Percentiles rank a stretch among this genome's conserved stretches.
phyloP scores from a whole-genome alignment of 2,797 vertebrate species.

The Darevskia nairensis region DNA sequence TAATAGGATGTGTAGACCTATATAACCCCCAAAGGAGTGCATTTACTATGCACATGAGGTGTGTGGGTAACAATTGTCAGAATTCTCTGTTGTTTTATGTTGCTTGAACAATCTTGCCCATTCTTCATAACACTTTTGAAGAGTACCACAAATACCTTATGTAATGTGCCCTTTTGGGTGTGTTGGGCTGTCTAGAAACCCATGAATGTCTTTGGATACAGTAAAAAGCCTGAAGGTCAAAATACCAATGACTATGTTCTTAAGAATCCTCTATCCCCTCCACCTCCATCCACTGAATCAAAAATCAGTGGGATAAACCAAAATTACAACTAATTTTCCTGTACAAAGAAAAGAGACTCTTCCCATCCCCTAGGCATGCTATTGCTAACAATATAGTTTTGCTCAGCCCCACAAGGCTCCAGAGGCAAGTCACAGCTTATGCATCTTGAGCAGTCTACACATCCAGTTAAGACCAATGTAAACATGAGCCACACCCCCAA shows the following conservation, averaged over 20 bases:
- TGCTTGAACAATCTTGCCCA: background rate
- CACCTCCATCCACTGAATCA: background rate
- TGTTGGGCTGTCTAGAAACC: background rate
- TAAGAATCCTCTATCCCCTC: background rate
- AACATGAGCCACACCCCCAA: background rate
- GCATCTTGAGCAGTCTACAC: background rate
- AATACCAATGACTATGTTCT: background rate
- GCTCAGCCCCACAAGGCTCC: background rate
- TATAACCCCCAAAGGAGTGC: slow-evolving; percentile 18
- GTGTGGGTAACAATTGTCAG: slow-evolving; percentile 23
- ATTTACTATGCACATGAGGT: background rate
- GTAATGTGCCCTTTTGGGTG: background rate
- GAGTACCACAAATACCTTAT: slow-evolving; percentile 6
- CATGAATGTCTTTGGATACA: background rate
- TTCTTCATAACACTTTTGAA: background rate
- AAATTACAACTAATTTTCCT: background rate
- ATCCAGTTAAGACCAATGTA: background rate
- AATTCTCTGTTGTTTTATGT: slow-evolving; percentile 28
- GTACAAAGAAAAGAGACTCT: background rate
- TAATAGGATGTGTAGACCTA: background rate
- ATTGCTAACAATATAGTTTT: background rate
- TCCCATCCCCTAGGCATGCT: background rate
- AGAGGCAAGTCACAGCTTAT: background rate
- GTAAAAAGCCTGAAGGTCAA: background rate
- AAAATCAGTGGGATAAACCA: slow-evolving; percentile 36